Evolutionary conservation across 2,888 invertebrate genomes (phyloP).

Genomic region (Ormyrus nitidulus): DNA sequence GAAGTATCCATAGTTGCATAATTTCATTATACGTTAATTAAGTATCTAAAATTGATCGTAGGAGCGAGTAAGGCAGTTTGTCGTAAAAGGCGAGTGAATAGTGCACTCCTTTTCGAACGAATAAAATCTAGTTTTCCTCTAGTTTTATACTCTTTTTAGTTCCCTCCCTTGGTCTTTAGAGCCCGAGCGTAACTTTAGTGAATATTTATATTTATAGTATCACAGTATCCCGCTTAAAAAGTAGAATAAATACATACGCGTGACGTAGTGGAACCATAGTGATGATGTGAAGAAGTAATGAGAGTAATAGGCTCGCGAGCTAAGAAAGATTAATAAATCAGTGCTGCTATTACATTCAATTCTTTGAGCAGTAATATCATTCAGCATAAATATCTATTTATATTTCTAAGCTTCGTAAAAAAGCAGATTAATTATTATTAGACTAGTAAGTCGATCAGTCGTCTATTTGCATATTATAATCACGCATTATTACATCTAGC

Average conservation of each 20-base stretch:
- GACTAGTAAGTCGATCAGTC: slow-evolving; percentile 43
- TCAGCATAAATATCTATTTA: background rate
- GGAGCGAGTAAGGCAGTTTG: slow-evolving; percentile 51
- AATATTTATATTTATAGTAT: slow-evolving; percentile 24
- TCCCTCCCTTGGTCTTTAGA: slow-evolving; percentile 23
- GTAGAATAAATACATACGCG: slow-evolving; percentile 32
- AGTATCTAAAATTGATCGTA: slow-evolving; percentile 52
- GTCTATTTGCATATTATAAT: slow-evolving; percentile 25
- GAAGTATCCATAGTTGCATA: slow-evolving; percentile 42
- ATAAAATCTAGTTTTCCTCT: slow-evolving; percentile 25
- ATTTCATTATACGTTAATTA: slow-evolving; percentile 44
- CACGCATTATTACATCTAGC: slow-evolving; percentile 49
- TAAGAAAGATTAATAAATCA: slow-evolving; percentile 31
- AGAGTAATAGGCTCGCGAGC: slow-evolving; percentile 24
- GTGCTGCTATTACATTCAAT: slow-evolving; percentile 31
- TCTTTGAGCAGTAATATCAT: slow-evolving; percentile 15
- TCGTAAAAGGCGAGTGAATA: slow-evolving; percentile 47
- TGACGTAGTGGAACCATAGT: slow-evolving; percentile 40
- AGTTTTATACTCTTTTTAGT: background rate
- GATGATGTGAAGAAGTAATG: slow-evolving; percentile 23
- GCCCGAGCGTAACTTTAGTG: slow-evolving; percentile 34
- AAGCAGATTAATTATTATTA: slow-evolving; percentile 39
- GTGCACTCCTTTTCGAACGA: slow-evolving; percentile 44
- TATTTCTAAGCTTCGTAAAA: slow-evolving; percentile 24
- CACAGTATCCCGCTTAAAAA: slow-evolving; percentile 36